These are phyloP conservation scores for Mellivora capensis DNA, from an alignment of 2,113 vertebrate genomes.

Conservation along the genomic window DNA sequence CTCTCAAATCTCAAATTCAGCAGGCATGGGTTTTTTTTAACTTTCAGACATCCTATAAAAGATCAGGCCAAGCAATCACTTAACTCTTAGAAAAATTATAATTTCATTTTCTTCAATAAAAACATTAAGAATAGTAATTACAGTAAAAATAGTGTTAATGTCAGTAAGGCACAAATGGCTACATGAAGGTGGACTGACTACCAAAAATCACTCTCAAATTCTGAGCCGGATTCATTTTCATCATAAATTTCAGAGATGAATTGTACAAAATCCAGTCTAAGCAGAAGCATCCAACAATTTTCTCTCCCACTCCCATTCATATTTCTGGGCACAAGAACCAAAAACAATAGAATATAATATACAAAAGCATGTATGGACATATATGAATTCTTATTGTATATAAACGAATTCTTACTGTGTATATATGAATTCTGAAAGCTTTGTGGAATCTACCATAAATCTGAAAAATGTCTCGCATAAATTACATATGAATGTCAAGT, in stretches of 20 bases:
- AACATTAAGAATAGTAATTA: background rate
- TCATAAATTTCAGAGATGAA: slow-evolving; percentile 5
- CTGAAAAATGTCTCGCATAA: background rate
- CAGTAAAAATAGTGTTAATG: background rate
- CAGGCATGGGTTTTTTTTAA: background rate
- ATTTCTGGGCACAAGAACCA: slow-evolving; percentile 5
- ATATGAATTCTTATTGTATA: background rate
- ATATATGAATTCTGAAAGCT: background rate
- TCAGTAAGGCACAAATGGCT: background rate
- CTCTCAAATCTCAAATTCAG: background rate
- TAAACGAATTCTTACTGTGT: background rate
- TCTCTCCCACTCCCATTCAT: background rate
- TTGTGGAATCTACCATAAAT: background rate
- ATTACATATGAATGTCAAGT: background rate
- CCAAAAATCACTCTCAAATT: background rate
- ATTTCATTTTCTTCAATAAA: background rate
- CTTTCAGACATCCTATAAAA: background rate
- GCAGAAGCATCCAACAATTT: background rate
- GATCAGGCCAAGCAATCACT: background rate
- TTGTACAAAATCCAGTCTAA: background rate
- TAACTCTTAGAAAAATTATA: background rate
- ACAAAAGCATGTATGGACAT: background rate
- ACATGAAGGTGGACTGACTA: background rate
- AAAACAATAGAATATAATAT: background rate
- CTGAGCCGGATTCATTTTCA: background rate